A percentile compares a stretch with the other conserved stretches of the same genome.
phyloP scores from a whole-genome alignment of 2,888 invertebrate genomes.

The Maniola hyperantus region DNA sequence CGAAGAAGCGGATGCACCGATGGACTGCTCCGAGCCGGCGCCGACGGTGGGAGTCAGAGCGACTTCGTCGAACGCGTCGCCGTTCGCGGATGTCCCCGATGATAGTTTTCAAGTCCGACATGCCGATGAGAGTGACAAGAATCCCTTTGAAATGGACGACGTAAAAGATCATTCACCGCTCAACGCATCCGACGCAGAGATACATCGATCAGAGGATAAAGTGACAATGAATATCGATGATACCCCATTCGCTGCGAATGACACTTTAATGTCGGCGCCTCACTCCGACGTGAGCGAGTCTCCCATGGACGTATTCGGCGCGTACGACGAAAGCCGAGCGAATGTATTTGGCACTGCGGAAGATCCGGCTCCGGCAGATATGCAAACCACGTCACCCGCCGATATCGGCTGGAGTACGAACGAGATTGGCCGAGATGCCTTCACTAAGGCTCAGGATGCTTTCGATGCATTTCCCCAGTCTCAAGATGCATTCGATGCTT shows the following conservation, averaged over 20 bases:
- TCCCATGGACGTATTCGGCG: conserved; percentile 49
- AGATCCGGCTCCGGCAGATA: conserved; percentile 41
- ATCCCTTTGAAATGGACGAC: conserved; percentile 64
- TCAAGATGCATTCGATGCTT: conserved; percentile 89
- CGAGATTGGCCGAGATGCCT: conserved; percentile 60
- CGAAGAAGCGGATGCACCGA: conserved; percentile 48
- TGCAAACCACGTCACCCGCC: conserved; percentile 40
- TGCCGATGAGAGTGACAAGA: conserved; percentile 54
- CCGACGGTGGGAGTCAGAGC: conserved; percentile 46
- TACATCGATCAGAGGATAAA: conserved; percentile 52
- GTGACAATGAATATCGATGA: conserved; percentile 43
- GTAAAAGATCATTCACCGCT: conserved; percentile 44
- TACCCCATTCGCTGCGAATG: conserved; percentile 42
- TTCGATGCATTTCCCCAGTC: conserved; percentile 87
- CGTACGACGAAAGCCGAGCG: conserved; percentile 39
- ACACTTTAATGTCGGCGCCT: conserved; percentile 41
- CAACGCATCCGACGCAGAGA: conserved; percentile 45
- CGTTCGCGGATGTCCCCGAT: conserved; percentile 56
- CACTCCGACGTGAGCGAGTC: conserved; percentile 24
- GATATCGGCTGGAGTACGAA: conserved; percentile 58
- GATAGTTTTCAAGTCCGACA: conserved; percentile 46
- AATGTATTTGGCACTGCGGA: conserved; percentile 39
- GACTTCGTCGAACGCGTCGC: conserved; percentile 55
- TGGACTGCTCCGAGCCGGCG: conserved; percentile 68
- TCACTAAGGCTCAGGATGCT: conserved; percentile 69